These are phyloP conservation scores for Lepidocolaptes lacrymiger DNA, from an alignment of 2,797 vertebrate species.

Conservation along the genomic window DNA sequence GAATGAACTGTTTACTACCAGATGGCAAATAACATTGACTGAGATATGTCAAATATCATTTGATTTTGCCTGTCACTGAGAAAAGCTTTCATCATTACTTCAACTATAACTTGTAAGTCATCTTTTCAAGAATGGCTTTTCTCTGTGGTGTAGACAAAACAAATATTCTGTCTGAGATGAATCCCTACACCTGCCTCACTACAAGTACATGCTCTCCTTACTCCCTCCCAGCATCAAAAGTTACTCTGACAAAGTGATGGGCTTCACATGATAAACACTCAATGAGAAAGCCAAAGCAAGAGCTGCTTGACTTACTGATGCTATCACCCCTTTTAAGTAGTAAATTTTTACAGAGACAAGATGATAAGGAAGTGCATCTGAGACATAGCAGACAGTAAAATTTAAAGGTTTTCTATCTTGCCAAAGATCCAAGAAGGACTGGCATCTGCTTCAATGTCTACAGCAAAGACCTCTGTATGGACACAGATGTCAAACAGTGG, in stretches of 20 bases:
- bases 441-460: background rate
- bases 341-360: slow-evolving; percentile 8
- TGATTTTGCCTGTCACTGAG: background rate
- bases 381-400: background rate
- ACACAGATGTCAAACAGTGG: background rate
- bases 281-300: background rate
- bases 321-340: background rate
- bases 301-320: background rate
- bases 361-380: background rate
- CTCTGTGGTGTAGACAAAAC: background rate
- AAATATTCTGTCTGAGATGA: background rate
- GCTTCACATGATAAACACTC: background rate
- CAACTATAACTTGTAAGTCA: background rate
- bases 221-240: background rate
- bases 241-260: background rate
- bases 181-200: background rate
- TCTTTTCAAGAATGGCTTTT: background rate
- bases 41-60: background rate
- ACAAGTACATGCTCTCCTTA: background rate
- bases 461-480: background rate
- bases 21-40: background rate
- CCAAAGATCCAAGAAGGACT: background rate
- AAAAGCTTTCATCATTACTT: background rate
- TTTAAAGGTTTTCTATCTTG: background rate
- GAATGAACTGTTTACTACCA: background rate